Evolutionary conservation across 2,113 vertebrate species (phyloP), one percentile per base, ranked within the genome.

Genomic region (Chrysemys picta): DNA sequence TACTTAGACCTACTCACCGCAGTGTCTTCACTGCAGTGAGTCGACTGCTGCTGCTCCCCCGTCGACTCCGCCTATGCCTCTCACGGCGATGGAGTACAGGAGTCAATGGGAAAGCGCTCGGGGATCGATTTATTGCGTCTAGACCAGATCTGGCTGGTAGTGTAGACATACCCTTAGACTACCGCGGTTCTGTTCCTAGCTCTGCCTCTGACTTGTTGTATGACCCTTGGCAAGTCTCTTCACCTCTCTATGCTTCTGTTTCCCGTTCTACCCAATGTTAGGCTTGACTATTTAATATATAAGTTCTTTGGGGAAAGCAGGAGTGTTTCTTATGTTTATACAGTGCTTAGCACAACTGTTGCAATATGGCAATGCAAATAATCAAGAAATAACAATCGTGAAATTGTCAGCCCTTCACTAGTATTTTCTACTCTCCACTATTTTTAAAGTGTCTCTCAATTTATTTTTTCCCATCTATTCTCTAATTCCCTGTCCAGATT

Each of bases 161-260:
- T 19, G 17, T 19, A 53, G 52, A 53, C 52, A 53, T 53, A 19
- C 52, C 52, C 52, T 50, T 50, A 50, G 21, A 9, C 53, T 54
- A 14, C 1, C 14, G 10, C 1, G 0, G 1, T 25, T 25, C 38
- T n/a, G 16, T 1, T 42, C 47, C 49, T 87, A 25, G 14, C 7
- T 69, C 76, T 10, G 1, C 0, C 49, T 89, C 75, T 78, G 13
- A 47, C 45, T 13, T 8, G 42, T 42, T 76, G 5, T 35, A 35
- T 49, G 2, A 2, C 7, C 42, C 76, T n/a, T 49, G 57, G 53
- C 24, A 17, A 78, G 25, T 4, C 45, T 24, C 56, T 12, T 79
- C 42, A 78, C 75, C 24, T 78, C 42, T 78, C 42, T 27, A 16
- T 88, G 27, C 72, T 56, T 4, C 38, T 7, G 2, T 42, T 14